These are phyloP conservation scores for Hetaerina americana DNA, from an alignment of 1,140 invertebrate genomes.

Conservation along the genomic window DNA sequence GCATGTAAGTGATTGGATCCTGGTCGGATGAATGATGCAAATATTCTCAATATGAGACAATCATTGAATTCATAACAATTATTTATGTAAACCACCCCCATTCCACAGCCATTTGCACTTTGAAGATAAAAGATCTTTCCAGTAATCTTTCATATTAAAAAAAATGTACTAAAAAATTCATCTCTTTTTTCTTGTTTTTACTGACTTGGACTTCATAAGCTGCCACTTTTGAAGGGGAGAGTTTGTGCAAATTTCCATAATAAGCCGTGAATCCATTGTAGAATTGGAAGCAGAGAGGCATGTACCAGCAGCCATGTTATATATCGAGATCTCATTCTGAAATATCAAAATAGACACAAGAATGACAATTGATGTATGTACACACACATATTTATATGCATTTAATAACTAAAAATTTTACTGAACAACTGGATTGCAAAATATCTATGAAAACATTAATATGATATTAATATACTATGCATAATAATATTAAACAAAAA, in stretches of 20 bases:
- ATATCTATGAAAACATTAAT: neutral
- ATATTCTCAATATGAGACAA: neutral
- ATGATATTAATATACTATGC: neutral
- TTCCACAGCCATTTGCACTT: too few species aligned
- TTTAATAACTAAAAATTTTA: neutral
- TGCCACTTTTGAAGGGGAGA: constrained; percentile 53
- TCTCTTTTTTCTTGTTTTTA: neutral
- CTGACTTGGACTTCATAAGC: constrained; percentile 32
- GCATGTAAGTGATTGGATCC: too few species aligned
- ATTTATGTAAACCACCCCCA: too few species aligned
- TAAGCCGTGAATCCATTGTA: constrained; percentile 37
- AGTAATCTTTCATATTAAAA: neutral
- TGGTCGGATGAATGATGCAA: neutral
- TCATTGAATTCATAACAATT: too few species aligned
- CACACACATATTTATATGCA: neutral
- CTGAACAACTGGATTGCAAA: neutral
- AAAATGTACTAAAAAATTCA: neutral
- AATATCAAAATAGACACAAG: constrained; percentile 9
- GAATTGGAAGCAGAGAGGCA: constrained; percentile 51
- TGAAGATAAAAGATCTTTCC: neutral
- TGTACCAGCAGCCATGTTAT: constrained; percentile 73
- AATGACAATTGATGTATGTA: neutral
- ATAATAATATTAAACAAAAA: neutral
- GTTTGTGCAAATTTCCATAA: constrained; percentile 59
- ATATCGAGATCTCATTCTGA: constrained; percentile 58